Percentiles rank a stretch among this genome's conserved stretches.
These are phyloP conservation scores for Spondyliosoma cantharus DNA, from an alignment of 2,797 vertebrate genomes.

Conservation along the genomic window DNA sequence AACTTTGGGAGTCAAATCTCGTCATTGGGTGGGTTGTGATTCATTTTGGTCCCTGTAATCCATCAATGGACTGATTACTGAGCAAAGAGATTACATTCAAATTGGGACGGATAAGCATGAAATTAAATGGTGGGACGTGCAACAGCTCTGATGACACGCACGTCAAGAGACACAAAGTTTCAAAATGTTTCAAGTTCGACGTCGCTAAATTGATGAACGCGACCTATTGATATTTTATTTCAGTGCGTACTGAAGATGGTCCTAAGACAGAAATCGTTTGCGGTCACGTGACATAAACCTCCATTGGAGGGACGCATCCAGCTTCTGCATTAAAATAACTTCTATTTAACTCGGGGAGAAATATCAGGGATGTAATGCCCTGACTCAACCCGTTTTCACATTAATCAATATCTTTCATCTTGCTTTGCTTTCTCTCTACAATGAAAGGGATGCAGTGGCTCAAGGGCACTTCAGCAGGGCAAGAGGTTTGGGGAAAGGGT, in stretches of 20 bases:
- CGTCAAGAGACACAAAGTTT: background rate
- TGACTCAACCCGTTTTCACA: background rate
- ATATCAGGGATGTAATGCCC: background rate
- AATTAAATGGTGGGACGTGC: background rate
- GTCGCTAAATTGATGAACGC: background rate
- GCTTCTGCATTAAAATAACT: conserved; percentile 1
- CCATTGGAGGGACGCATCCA: conserved; percentile 24
- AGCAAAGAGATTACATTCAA: conserved; percentile 17
- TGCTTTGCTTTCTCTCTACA: background rate
- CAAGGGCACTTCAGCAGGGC: conserved; percentile 45
- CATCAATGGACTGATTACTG: background rate
- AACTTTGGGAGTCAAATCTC: background rate
- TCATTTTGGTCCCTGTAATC: conserved; percentile 48
- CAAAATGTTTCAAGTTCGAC: too few relatives aligned
- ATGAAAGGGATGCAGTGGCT: conserved; percentile 9
- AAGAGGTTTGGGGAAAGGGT: background rate
- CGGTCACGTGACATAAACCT: conserved; percentile 7
- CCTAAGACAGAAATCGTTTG: background rate
- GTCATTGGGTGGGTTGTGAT: conserved; percentile 5
- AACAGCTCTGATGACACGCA: too few relatives aligned
- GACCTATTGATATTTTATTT: background rate
- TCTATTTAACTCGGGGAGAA: background rate
- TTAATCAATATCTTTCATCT: background rate
- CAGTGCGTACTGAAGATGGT: background rate
- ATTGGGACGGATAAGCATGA: conserved; percentile 2